Base-by-base conservation (phyloP, 2,888 invertebrate species). In the Taenaris catops region DNA sequence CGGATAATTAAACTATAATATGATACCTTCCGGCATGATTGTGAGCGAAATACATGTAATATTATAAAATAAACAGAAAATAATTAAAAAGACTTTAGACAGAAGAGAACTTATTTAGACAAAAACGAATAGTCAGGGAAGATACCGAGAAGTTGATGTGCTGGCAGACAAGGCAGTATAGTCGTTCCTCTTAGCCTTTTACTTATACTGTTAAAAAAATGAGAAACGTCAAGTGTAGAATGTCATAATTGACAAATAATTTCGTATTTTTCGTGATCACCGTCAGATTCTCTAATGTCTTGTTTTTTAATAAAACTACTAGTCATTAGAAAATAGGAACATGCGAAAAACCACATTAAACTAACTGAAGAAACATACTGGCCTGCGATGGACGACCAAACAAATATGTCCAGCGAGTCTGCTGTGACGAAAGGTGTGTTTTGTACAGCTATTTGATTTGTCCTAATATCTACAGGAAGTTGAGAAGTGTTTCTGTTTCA, bases 401-500 rank as follows among this genome's bases (percentile, higher is more conserved):
- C 44, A 46, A 68, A 61, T 49, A 75, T 76, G 76, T 69, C 83
- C 40, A 65, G 60, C 48, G 81, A 78, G 39, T 52, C 66, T 34
- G 67, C 71, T 29, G 56, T 46, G 44, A 44, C 60, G 33, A 69
- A 73, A 75, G 81, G 83, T 83, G 61, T 69, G 80, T 76, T 71
- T 62, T 64, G 58, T 51, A 41, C 50, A 48, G 21, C 44, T 40
- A 43, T 36, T 47, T 45, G 35, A 39, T 36, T 46, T 37, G 29
- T 44, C 40, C 33, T 29, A 44, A 38, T 44, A 17, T 41, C 38
- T 38, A 19, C 40, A 64, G 66, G 68, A 69, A 59, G 68, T 70
- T 79, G 72, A 78, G 63, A 56, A 60, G 65, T 74, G 63, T 78
- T 78, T 81, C 67, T 80, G 71, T 80, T 83, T 80, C 62, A 78